phyloP scores from a whole-genome alignment of 1,140 invertebrate genomes.

The Sarcophaga peregrina region DNA sequence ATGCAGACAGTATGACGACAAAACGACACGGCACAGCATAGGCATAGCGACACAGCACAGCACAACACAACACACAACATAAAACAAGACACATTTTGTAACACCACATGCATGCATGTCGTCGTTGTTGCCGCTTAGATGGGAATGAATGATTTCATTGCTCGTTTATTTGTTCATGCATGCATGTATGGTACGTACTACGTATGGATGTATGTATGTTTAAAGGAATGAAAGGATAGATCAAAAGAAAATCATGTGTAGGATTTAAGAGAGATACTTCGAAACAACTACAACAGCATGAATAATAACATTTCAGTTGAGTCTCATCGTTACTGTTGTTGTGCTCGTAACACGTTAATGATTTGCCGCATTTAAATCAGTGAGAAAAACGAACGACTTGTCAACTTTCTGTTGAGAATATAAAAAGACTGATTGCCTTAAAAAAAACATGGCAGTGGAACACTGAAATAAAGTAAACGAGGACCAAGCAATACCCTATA shows the following conservation, averaged over 20 bases:
- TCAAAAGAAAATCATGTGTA: constrained; percentile 19
- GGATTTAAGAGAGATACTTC: not conserved
- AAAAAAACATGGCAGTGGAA: not conserved
- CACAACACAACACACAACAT: no score
- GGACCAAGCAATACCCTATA: no score
- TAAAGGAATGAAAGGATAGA: not conserved
- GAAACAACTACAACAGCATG: not conserved
- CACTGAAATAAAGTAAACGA: not conserved
- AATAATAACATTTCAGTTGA: not conserved
- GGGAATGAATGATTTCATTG: not conserved
- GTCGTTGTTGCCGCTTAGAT: no score
- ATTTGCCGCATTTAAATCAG: constrained; percentile 1
- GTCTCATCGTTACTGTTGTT: no score
- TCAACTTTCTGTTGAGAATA: not conserved
- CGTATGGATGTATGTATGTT: not conserved
- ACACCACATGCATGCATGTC: no score
- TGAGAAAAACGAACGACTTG: not conserved
- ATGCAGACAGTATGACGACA: constrained; percentile 11
- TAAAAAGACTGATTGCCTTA: not conserved
- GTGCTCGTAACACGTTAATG: not conserved
- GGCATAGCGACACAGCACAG: no score
- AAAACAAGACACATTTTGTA: no score
- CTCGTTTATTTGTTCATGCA: not conserved
- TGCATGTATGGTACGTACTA: not conserved
- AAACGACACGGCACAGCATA: not conserved